Percentiles rank a stretch among this genome's conserved stretches.
Evolutionary conservation across 1,140 invertebrate genomes (phyloP).

Genomic region (Bicyclus anynana): DNA sequence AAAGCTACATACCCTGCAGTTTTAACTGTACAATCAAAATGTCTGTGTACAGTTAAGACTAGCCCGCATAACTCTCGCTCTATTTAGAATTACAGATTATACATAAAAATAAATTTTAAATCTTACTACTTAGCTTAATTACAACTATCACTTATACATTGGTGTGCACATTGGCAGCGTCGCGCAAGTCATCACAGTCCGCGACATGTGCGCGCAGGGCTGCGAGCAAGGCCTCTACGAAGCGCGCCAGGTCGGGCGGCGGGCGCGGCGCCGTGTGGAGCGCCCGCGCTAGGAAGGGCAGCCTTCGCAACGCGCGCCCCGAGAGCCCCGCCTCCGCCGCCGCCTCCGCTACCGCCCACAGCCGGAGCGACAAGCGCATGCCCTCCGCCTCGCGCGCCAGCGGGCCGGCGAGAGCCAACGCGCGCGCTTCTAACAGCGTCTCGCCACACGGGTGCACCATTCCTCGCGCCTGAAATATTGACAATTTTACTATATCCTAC

Average conservation of each 20-base stretch:
- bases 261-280: conserved; percentile 35
- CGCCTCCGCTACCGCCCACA: conserved; percentile 56
- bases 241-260: conserved; percentile 24
- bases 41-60: too few species aligned
- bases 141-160: too few species aligned
- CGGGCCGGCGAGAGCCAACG: conserved; percentile 46
- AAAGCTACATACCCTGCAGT: too few species aligned
- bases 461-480: too few species aligned
- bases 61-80: too few species aligned
- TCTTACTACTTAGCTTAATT: too few species aligned
- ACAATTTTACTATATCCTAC: too few species aligned
- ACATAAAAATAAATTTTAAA: too few species aligned
- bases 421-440: conserved; percentile 49
- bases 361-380: conserved; percentile 43
- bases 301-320: conserved; percentile 90
- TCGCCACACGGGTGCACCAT: conserved; percentile 37
- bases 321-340: conserved; percentile 85
- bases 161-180: neutral
- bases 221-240: conserved; percentile 37
- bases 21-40: too few species aligned
- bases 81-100: too few species aligned
- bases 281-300: conserved; percentile 91
- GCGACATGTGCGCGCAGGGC: conserved; percentile 33
- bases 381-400: conserved; percentile 32
- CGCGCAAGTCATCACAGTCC: conserved; percentile 19